Evolutionary conservation across 2,888 invertebrate species (phyloP), one percentile per base, ranked within the genome.

Genomic region (Vanessa cardui): DNA sequence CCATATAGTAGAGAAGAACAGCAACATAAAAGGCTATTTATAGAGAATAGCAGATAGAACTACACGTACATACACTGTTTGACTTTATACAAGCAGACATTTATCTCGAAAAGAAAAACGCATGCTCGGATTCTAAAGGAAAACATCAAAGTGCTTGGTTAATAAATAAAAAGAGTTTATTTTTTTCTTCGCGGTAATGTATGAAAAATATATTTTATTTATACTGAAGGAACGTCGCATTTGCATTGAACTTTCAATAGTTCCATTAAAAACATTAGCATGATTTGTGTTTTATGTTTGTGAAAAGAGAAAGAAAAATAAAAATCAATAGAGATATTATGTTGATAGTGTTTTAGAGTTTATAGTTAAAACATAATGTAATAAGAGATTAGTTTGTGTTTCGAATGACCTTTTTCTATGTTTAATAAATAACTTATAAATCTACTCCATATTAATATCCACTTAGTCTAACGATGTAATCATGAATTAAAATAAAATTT

Each of bases 231-330:
- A 54, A n/a, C n/a, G n/a, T 33, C n/a, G 31, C 31, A 31, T n/a
- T 15, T 3, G 21, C 8, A 33, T 54, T 9, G 8, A 16, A 9
- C 16, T 15, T n/a, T n/a, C 8, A 6, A 8, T 33, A n/a, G 15
- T 33, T 31, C 6, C 31, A 54, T 8, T 31, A 18, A 50, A 54
- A 60, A 65, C 46, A 54, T 20, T 44, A 20, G 39, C 33, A 21
- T 61, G 62, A 47, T 60, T 65, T 58, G 88, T 89, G 87, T 89
- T 85, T 78, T 77, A 90, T 92, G 92, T 91, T 92, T 89, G 87
- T 91, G 92, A 92, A 92, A 92, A 92, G 92, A 92, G 92, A 92
- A 89, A 87, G 84, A n/a, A 31, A 16, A n/a, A n/a, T n/a, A 31
- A 54, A n/a, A 39, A 39, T 12, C 31, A 31, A 54, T 26, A 18